phyloP scores from a whole-genome alignment of 2,888 invertebrate species.

The Clivina fossor region DNA sequence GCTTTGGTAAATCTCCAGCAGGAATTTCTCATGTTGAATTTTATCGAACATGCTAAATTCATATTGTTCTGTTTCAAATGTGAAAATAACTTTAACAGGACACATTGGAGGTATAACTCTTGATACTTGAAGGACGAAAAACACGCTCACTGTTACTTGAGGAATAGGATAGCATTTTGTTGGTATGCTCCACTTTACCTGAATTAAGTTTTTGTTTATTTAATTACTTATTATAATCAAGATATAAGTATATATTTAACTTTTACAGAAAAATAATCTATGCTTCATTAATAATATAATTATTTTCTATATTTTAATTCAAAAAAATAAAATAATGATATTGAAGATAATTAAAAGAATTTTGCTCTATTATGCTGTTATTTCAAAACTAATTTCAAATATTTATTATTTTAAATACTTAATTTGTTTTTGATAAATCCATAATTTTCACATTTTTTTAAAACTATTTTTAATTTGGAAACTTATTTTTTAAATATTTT shows the following conservation, averaged over 20 bases:
- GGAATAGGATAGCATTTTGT: constrained; percentile 53
- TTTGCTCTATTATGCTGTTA: too few species aligned
- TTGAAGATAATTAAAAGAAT: too few species aligned
- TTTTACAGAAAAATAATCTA: too few species aligned
- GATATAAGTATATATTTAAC: not conserved
- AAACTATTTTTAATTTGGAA: too few species aligned
- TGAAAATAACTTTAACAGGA: constrained; percentile 46
- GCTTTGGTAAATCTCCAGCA: constrained; percentile 50
- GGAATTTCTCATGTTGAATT: constrained; percentile 48
- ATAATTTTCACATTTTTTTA: too few species aligned
- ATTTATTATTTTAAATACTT: too few species aligned
- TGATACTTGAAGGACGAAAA: constrained; percentile 50
- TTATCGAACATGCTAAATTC: constrained; percentile 45
- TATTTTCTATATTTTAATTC: too few species aligned
- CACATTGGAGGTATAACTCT: constrained; percentile 44
- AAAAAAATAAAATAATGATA: too few species aligned
- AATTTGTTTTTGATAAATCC: too few species aligned
- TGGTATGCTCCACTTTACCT: constrained; percentile 53
- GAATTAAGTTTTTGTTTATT: constrained; percentile 39
- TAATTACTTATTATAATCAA: constrained; percentile 2
- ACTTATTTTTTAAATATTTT: too few species aligned
- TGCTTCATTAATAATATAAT: too few species aligned
- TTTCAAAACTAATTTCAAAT: too few species aligned
- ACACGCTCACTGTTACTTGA: constrained; percentile 54
- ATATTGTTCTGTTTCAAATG: constrained; percentile 49